Evolutionary conservation across 1,140 invertebrate genomes (phyloP).

Genomic region (Bombus haemorrhoidalis): DNA sequence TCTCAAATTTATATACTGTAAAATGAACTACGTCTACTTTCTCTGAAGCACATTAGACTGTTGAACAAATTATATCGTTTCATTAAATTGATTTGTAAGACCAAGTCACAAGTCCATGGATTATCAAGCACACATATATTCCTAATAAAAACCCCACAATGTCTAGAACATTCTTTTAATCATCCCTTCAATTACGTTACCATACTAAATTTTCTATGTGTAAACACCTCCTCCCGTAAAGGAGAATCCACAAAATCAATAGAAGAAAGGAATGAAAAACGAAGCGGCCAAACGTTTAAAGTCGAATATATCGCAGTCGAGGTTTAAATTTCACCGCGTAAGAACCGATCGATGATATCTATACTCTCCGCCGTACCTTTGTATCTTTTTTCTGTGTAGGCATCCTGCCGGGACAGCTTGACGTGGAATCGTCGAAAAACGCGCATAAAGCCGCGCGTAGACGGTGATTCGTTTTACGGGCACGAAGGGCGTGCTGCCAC

Average conservation of each 20-base stretch:
- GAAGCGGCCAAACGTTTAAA: background rate
- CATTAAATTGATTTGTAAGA: no score
- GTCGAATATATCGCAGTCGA: background rate
- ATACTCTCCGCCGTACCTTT: background rate
- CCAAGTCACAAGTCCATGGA: no score
- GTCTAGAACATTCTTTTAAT: no score
- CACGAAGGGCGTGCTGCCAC: slow-evolving; percentile 75
- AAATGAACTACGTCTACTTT: no score
- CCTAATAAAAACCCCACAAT: no score
- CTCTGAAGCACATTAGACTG: no score
- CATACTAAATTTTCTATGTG: no score
- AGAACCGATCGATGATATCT: slow-evolving; percentile 58
- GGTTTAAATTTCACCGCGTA: slow-evolving; percentile 44
- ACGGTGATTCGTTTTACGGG: slow-evolving; percentile 76
- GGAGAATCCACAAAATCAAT: background rate
- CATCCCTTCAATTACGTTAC: no score
- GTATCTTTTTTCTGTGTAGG: background rate
- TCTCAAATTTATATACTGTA: no score
- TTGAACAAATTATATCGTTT: no score
- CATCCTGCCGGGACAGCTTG: slow-evolving; percentile 49
- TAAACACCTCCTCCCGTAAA: no score
- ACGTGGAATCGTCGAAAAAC: slow-evolving; percentile 68
- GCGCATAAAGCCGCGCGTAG: slow-evolving; percentile 68
- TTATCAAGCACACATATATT: no score
- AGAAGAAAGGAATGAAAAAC: background rate